These are phyloP conservation scores for Leguminivora glycinivorella DNA, from an alignment of 1,140 invertebrate species.

Conservation along the genomic window DNA sequence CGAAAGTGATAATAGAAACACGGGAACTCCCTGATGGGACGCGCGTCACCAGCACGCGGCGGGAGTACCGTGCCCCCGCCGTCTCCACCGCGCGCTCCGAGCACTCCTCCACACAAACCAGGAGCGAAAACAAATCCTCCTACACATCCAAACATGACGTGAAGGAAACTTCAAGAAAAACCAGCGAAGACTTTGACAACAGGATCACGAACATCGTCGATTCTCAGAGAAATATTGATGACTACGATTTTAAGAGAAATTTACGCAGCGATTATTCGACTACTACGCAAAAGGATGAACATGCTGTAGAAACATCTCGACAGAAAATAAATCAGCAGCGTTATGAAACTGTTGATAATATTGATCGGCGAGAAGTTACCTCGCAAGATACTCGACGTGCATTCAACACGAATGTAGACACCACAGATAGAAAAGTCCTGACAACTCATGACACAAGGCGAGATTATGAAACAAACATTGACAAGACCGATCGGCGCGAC, in stretches of 20 bases:
- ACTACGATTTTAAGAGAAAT: conserved; percentile 60
- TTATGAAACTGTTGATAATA: conserved; percentile 2
- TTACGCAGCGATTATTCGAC: conserved; percentile 37
- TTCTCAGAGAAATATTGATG: conserved; percentile 59
- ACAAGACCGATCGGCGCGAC: conserved; percentile 9
- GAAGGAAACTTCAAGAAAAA: conserved; percentile 53
- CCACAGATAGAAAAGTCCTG: background rate
- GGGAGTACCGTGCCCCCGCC: conserved; percentile 78
- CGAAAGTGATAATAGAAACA: conserved; percentile 82
- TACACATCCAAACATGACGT: conserved; percentile 49
- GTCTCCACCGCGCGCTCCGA: conserved; percentile 58
- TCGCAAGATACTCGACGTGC: conserved; percentile 8
- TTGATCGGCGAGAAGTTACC: conserved; percentile 6
- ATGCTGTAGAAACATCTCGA: conserved; percentile 30
- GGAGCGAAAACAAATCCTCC: conserved; percentile 56
- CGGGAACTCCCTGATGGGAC: conserved; percentile 83
- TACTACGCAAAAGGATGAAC: conserved; percentile 40
- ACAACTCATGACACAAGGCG: background rate
- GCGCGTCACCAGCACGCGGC: conserved; percentile 81
- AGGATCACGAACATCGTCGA: conserved; percentile 57
- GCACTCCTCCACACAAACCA: conserved; percentile 52
- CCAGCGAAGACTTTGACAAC: conserved; percentile 46
- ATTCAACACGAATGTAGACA: background rate
- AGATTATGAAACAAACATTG: background rate
- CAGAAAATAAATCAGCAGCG: conserved; percentile 25